Percentiles rank a stretch among this genome's conserved stretches.
Evolutionary conservation across 2,113 vertebrate species (phyloP).

Genomic region (Myotis brandtii): DNA sequence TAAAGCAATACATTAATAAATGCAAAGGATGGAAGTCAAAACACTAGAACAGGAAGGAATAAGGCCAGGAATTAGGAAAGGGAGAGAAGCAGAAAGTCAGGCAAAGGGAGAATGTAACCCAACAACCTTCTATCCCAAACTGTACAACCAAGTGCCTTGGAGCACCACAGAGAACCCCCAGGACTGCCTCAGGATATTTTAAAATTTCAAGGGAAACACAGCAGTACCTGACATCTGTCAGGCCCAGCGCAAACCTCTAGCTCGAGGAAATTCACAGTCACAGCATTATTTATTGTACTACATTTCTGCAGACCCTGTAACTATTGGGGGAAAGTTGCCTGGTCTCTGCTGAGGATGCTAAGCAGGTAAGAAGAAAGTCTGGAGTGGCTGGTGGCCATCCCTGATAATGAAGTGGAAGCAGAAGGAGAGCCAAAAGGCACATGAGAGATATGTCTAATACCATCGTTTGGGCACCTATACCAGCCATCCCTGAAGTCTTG

Average conservation of each 20-base stretch:
- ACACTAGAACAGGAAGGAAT: neutral
- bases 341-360: neutral
- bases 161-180: neutral
- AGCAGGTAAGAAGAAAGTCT: neutral
- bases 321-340: rapidly evolving
- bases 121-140: neutral
- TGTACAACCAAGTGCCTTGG: rapidly evolving
- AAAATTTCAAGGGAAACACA: neutral
- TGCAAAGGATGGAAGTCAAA: neutral
- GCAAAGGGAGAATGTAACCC: neutral
- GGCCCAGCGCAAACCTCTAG: neutral
- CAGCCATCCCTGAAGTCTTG: neutral
- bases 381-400: no score
- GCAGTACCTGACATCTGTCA: neutral
- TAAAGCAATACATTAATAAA: neutral
- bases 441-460: neutral
- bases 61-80: neutral
- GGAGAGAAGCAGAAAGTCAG: neutral
- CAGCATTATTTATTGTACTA: neutral
- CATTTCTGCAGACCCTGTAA: neutral
- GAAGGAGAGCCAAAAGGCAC: neutral
- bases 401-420: neutral
- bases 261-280: neutral
- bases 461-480: rapidly evolving
- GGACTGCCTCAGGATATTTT: neutral